A percentile compares a stretch with the other conserved stretches of the same genome.
These are phyloP conservation scores for Tiaroga cobitis DNA, from an alignment of 2,797 vertebrate genomes.

Conservation along the genomic window DNA sequence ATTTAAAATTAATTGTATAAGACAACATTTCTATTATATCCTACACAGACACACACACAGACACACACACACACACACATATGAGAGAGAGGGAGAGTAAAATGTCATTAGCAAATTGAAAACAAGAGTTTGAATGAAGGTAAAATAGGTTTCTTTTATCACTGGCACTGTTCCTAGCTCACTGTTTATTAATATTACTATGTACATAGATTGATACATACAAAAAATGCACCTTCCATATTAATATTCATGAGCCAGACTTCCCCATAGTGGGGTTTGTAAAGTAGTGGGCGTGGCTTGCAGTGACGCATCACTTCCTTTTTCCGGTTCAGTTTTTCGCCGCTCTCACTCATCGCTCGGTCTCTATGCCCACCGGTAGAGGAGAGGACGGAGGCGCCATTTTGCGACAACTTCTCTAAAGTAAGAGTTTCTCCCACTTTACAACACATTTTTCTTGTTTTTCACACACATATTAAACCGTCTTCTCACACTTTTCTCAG, in stretches of 20 bases:
- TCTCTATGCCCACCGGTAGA: conserved; percentile 71
- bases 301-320: conserved; percentile 49
- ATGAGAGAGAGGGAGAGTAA: too few species aligned
- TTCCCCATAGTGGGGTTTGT: background rate
- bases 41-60: too few species aligned
- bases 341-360: conserved; percentile 45
- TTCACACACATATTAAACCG: rapidly evolving
- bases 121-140: background rate
- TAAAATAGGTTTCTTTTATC: background rate
- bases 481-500: background rate
- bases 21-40: too few species aligned
- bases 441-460: background rate
- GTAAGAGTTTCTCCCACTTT: conserved; percentile 33
- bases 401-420: conserved; percentile 62
- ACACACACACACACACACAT: too few species aligned
- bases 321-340: conserved; percentile 55
- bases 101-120: background rate
- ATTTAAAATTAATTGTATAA: background rate
- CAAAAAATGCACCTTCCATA: background rate
- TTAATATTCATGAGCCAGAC: background rate
- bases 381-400: conserved; percentile 75
- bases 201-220: background rate
- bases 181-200: background rate
- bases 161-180: too few species aligned
- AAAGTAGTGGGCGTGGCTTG: background rate